Conservation (phyloP, 2,797 vertebrate genomes). For the Crocodylus rhombifer region DNA sequence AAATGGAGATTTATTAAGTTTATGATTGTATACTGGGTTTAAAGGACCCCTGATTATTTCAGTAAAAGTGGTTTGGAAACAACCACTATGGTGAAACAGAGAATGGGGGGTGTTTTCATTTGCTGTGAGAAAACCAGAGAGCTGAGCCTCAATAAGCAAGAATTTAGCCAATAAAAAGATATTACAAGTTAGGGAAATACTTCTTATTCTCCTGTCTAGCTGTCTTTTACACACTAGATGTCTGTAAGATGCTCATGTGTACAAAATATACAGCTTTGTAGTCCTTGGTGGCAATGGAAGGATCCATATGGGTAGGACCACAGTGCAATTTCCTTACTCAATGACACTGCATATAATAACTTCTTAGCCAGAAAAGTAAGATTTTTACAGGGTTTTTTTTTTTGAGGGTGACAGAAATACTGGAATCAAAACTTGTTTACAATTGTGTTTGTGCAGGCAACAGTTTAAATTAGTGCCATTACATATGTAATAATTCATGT, state of each 20-base stretch:
- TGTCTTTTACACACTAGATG: not conserved
- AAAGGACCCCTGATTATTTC: conserved; percentile 36
- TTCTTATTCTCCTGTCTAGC: not conserved
- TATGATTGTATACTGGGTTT: conserved; percentile 13
- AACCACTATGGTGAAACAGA: not conserved
- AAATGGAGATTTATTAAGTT: conserved; percentile 28
- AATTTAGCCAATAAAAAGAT: not conserved
- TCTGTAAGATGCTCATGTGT: not conserved
- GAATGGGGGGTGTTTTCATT: conserved; percentile 8
- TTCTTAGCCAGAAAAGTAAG: too few species aligned
- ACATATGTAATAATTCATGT: not conserved
- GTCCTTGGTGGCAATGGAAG: not conserved
- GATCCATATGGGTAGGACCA: not conserved
- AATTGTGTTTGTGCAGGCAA: too few species aligned
- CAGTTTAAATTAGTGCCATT: not conserved
- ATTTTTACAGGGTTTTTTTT: too few species aligned
- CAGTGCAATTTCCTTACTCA: not conserved
- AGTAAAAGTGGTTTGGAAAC: conserved; percentile 21
- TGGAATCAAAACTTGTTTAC: not conserved
- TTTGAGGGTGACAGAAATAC: not conserved
- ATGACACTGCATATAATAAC: too few species aligned
- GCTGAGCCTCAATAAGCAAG: not conserved
- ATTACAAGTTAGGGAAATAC: not conserved
- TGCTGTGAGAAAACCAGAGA: conserved; percentile 2
- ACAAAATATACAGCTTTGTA: not conserved